A percentile compares a stretch with the other conserved stretches of the same genome.
Conservation (phyloP, 92 coral and sea anemone genomes). For the Ricordea florida region DNA sequence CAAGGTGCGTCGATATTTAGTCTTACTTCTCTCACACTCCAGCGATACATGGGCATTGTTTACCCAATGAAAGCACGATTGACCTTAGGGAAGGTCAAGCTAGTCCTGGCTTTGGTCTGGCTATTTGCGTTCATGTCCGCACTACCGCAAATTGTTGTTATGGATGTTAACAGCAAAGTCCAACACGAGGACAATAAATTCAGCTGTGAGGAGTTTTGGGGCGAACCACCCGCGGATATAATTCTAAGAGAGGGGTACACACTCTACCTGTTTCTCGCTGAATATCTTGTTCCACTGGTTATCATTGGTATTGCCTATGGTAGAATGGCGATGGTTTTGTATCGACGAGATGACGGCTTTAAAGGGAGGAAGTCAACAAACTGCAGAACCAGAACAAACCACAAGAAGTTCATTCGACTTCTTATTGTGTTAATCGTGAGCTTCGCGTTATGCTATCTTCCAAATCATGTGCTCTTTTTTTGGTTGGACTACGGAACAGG, state of each 20-base stretch:
- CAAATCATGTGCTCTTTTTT: conserved; percentile 91
- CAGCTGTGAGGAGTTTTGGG: conserved; percentile 85
- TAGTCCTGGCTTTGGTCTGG: conserved; percentile 77
- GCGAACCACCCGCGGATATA: conserved; percentile 6
- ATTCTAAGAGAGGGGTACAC: conserved; percentile 74
- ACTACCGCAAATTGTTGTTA: conserved; percentile 63
- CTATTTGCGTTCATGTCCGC: conserved; percentile 74
- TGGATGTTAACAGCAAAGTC: conserved; percentile 59
- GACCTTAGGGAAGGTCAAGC: conserved; percentile 76
- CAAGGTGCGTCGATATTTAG: conserved; percentile 85
- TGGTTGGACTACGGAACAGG: conserved; percentile 96
- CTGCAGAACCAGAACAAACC: conserved; percentile 67
- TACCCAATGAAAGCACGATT: conserved; percentile 84
- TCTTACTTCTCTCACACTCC: conserved; percentile 78
- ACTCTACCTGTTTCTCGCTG: conserved; percentile 72
- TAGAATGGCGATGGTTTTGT: conserved; percentile 76
- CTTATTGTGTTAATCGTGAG: conserved; percentile 84
- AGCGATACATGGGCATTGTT: conserved; percentile 86
- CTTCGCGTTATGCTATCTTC: conserved; percentile 92
- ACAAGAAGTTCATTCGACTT: conserved; percentile 84
- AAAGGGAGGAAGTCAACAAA: conserved; percentile 69
- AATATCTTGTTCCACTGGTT: conserved; percentile 72
- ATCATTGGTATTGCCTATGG: conserved; percentile 80
- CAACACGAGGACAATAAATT: conserved; percentile 61
- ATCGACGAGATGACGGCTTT: conserved; percentile 68